Evolutionary conservation across 2,113 vertebrate genomes (phyloP).

Genomic region (Elephantulus edwardii): DNA sequence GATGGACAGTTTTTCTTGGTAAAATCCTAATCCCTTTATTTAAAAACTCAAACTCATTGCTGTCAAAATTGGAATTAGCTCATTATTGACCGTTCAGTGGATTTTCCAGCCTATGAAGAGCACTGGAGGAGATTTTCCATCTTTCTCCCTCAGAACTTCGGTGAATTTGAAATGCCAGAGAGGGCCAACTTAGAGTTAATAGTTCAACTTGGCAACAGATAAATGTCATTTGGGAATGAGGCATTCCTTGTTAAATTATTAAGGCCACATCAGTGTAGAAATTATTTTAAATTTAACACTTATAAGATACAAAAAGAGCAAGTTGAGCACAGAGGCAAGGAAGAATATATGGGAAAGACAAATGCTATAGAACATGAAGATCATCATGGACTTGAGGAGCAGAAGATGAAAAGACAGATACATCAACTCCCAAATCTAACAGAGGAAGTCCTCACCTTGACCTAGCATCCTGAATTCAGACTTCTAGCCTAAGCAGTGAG

Average conservation of each 20-base stretch:
- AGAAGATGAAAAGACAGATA: not conserved
- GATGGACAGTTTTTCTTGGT: too few species aligned
- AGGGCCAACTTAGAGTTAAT: too few species aligned
- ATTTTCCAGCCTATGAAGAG: too few species aligned
- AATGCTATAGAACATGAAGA: not conserved
- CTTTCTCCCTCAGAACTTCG: too few species aligned
- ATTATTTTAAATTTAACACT: not conserved
- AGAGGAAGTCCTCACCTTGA: not conserved
- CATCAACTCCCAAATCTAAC: too few species aligned
- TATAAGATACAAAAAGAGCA: not conserved
- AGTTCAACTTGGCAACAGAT: too few species aligned
- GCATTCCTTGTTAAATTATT: not conserved
- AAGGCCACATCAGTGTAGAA: not conserved
- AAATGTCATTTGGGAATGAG: not conserved
- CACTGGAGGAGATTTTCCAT: too few species aligned
- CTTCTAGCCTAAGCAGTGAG: not conserved
- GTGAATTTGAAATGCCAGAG: too few species aligned
- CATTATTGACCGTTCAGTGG: too few species aligned
- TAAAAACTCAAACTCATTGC: too few species aligned
- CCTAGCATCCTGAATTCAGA: not conserved
- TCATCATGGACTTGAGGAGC: not conserved
- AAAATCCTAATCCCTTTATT: too few species aligned
- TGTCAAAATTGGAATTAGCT: too few species aligned
- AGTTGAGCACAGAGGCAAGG: not conserved
- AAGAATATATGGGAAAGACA: not conserved